A percentile compares a stretch with the other conserved stretches of the same genome.
These are phyloP conservation scores for Aplodontia rufa DNA, from an alignment of 2,113 vertebrate genomes.

Conservation along the genomic window DNA sequence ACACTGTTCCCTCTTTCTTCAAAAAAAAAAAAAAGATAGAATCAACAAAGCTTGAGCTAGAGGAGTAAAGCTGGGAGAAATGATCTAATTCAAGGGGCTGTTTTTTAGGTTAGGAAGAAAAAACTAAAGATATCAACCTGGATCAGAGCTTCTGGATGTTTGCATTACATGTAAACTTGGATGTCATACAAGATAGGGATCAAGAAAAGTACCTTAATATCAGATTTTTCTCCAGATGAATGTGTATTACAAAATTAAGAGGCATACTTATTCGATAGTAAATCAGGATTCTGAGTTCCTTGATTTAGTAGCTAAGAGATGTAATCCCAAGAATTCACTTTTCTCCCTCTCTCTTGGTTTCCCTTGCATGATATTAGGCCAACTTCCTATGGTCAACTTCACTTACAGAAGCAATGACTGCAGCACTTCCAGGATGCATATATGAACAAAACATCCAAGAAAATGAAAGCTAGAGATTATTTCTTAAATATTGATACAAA, in stretches of 20 bases:
- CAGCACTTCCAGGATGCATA: neutral
- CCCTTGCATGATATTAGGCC: neutral
- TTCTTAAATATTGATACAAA: neutral
- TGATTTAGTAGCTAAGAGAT: neutral
- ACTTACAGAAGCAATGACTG: neutral
- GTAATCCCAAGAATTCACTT: neutral
- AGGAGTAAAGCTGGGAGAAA: neutral
- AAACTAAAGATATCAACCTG: neutral
- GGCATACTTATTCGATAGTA: neutral
- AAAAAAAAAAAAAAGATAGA: too few relatives aligned
- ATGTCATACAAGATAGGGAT: neutral
- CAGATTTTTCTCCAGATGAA: neutral
- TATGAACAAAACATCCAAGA: neutral
- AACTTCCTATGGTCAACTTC: neutral
- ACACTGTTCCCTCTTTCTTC: too few relatives aligned
- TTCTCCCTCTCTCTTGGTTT: neutral
- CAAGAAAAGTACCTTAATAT: neutral
- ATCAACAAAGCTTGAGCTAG: neutral
- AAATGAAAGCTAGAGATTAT: conserved; percentile 3
- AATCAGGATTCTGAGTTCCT: neutral
- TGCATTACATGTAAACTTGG: neutral
- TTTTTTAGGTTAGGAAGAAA: neutral
- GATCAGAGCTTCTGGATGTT: neutral
- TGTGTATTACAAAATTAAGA: neutral
- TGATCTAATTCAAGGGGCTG: neutral